Evolutionary conservation across 2,797 vertebrate species (phyloP).

Genomic region (Gorsachius magnificus): DNA sequence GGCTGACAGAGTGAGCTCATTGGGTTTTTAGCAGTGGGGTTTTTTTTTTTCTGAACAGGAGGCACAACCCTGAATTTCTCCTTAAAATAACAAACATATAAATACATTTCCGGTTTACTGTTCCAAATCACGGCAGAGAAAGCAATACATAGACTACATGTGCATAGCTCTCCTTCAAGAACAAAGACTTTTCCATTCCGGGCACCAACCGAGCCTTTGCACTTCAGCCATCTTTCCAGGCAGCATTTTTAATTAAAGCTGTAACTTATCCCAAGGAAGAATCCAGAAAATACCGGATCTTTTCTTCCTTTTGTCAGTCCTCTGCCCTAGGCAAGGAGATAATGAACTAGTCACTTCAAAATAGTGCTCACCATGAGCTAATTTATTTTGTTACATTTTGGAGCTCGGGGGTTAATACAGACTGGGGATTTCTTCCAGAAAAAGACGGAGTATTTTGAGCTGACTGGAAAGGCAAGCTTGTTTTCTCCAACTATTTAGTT

Average conservation of each 20-base stretch:
- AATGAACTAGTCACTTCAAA: slow-evolving; percentile 13
- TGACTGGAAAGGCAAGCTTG: not conserved
- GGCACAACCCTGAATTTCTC: not conserved
- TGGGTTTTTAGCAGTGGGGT: not conserved
- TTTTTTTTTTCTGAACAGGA: not conserved
- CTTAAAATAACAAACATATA: not conserved
- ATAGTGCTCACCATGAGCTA: not conserved
- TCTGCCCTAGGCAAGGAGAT: slow-evolving; percentile 17
- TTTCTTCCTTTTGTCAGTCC: not conserved
- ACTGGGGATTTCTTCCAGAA: not conserved
- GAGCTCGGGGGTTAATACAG: not conserved
- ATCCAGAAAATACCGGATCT: slow-evolving; percentile 30
- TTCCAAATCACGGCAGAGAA: not conserved
- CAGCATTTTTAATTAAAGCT: slow-evolving; percentile 34
- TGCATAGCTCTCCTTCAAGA: not conserved
- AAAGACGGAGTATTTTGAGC: not conserved
- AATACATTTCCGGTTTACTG: not conserved
- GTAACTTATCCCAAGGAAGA: slow-evolving; percentile 5
- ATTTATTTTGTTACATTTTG: not conserved
- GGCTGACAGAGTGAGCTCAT: not conserved
- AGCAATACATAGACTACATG: not conserved
- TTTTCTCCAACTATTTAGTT: not conserved
- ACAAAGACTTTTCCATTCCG: not conserved
- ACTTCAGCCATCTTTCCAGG: not conserved
- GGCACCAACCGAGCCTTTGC: not conserved